phyloP scores from a whole-genome alignment of 2,797 vertebrate species.

The Okamejei kenojei region DNA sequence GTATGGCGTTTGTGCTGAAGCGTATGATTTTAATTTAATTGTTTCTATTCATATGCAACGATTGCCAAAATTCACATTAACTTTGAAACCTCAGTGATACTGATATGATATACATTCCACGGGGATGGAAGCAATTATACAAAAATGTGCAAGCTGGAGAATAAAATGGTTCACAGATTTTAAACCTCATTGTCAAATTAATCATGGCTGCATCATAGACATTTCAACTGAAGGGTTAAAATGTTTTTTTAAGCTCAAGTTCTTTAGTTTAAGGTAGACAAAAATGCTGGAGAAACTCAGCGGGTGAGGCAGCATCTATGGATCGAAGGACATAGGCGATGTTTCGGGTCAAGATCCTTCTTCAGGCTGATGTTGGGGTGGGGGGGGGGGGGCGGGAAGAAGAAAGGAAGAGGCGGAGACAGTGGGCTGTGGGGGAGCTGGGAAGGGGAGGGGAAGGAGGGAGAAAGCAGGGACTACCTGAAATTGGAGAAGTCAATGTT shows the following conservation, averaged over 20 bases:
- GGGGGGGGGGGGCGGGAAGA: no score
- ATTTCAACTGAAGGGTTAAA: neutral
- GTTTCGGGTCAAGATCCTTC: no score
- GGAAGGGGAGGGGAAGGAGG: no score
- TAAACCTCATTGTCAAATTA: neutral
- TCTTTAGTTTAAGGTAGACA: no score
- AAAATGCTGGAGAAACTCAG: no score
- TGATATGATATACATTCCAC: neutral
- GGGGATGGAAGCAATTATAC: conserved; percentile 22
- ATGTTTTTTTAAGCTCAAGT: neutral
- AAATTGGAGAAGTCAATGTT: no score
- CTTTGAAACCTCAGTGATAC: conserved; percentile 21
- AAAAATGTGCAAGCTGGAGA: neutral
- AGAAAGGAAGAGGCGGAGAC: no score
- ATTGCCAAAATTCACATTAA: conserved; percentile 27
- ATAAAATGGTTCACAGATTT: neutral
- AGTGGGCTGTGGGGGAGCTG: no score
- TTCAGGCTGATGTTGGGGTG: no score
- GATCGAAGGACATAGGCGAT: no score
- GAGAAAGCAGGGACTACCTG: no score
- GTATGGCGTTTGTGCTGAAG: neutral
- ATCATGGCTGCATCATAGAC: neutral
- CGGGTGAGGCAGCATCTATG: no score
- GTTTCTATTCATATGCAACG: conserved; percentile 6
- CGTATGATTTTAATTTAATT: conserved; percentile 28